Percentiles rank a stretch among this genome's conserved stretches.
Conservation (phyloP, 1,140 invertebrate genomes). For the Campoletis sonorensis region DNA sequence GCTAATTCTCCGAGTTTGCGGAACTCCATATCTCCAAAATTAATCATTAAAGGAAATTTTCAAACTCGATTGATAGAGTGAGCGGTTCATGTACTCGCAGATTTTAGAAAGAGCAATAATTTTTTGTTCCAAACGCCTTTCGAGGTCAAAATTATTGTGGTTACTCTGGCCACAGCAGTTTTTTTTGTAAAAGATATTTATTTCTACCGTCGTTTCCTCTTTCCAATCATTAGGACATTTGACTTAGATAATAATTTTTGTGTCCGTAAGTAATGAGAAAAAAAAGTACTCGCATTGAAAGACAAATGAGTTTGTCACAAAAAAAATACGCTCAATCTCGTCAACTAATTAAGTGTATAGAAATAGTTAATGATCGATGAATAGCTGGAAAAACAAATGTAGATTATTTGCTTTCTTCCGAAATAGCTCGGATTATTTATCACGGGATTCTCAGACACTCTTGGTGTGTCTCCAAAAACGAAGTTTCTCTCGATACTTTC, state of each 20-base stretch:
- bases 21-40: background rate
- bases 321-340: too few relatives aligned
- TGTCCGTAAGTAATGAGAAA: too few relatives aligned
- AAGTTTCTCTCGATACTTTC: background rate
- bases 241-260: too few relatives aligned
- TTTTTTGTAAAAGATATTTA: background rate
- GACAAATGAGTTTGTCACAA: too few relatives aligned
- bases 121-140: too few relatives aligned
- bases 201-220: background rate
- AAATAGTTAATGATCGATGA: background rate
- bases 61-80: background rate
- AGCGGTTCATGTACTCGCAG: too few relatives aligned
- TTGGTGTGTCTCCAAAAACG: constrained; percentile 1
- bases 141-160: too few relatives aligned
- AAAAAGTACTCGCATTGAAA: too few relatives aligned
- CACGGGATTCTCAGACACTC: background rate
- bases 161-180: too few relatives aligned
- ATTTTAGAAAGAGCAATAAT: background rate
- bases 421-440: background rate
- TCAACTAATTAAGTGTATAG: background rate
- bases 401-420: background rate
- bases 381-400: too few relatives aligned
- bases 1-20: background rate
- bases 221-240: too few relatives aligned
- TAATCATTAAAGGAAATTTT: background rate